These are phyloP conservation scores for Drusus annulatus DNA, from an alignment of 1,140 invertebrate species.

Conservation along the genomic window DNA sequence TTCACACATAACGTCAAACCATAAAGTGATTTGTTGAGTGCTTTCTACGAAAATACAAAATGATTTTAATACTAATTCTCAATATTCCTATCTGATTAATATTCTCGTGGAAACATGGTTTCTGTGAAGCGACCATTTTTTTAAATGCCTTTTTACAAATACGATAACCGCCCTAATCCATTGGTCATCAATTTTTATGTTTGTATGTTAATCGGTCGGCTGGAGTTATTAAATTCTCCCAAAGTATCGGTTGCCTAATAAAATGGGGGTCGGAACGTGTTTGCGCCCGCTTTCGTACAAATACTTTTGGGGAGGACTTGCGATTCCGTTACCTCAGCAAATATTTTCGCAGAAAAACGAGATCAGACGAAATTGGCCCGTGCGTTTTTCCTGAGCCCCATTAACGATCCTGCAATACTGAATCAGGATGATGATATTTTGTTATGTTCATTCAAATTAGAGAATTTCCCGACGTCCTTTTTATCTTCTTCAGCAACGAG, in stretches of 20 bases:
- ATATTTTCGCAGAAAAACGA: conserved; percentile 37
- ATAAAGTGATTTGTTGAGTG: too few species aligned
- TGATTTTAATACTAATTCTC: background rate
- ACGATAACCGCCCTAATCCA: background rate
- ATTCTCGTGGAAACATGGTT: background rate
- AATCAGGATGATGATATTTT: background rate
- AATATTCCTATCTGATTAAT: background rate
- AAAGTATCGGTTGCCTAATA: background rate
- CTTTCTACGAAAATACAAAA: too few species aligned
- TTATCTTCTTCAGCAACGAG: too few species aligned
- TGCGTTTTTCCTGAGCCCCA: conserved; percentile 10
- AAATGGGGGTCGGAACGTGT: conserved; percentile 20
- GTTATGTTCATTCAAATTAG: conserved; percentile 26
- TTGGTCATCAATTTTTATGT: conserved; percentile 24
- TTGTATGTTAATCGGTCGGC: conserved; percentile 10
- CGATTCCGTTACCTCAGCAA: conserved; percentile 43
- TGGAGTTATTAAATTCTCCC: conserved; percentile 27
- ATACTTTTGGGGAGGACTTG: conserved; percentile 6
- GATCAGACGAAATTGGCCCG: conserved; percentile 29
- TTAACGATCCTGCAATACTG: conserved; percentile 30
- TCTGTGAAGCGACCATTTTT: background rate
- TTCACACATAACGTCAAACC: too few species aligned
- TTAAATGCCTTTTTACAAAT: background rate
- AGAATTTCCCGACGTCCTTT: background rate
- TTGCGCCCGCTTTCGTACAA: conserved; percentile 11